phyloP scores from a whole-genome alignment of 2,797 vertebrate genomes.

The Takifugu ocellatus region DNA sequence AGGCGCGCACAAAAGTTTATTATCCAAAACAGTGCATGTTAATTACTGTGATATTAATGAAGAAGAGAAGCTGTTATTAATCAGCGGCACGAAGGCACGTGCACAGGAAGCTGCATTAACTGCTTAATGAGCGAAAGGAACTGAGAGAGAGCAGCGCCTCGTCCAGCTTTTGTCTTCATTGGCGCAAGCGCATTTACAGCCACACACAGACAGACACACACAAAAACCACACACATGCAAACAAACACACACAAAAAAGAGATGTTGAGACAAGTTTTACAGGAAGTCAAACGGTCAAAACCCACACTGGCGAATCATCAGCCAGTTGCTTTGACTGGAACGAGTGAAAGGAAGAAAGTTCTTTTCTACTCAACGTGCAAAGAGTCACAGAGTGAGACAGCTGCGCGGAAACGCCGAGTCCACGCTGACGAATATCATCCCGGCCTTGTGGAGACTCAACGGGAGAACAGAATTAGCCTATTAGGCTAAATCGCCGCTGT shows the following conservation, averaged over 20 bases:
- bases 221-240: neutral
- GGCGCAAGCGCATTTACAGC: constrained; percentile 5
- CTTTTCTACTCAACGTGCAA: constrained; percentile 12
- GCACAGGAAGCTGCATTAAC: constrained; percentile 61
- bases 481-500: constrained; percentile 55
- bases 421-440: constrained; percentile 41
- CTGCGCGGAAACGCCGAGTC: constrained; percentile 23
- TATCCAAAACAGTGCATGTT: constrained; percentile 38
- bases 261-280: constrained; percentile 53
- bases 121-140: constrained; percentile 57
- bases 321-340: constrained; percentile 1
- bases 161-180: constrained; percentile 57
- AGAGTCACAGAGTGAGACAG: constrained; percentile 4
- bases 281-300: constrained; percentile 48
- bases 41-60: constrained; percentile 54
- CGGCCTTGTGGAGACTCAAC: constrained; percentile 26
- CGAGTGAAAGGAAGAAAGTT: constrained; percentile 11
- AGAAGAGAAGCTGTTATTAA: constrained; percentile 63
- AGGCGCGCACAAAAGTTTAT: constrained; percentile 43
- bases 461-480: constrained; percentile 46
- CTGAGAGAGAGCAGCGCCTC: constrained; percentile 24
- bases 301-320: constrained; percentile 27
- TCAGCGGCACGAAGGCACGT: constrained; percentile 56
- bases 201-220: constrained; percentile 1
- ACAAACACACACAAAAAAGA: constrained; percentile 12